A percentile compares a stretch with the other conserved stretches of the same genome.
These are phyloP conservation scores for Drosophila willistoni DNA, from an alignment of 1,140 invertebrate species.

Conservation along the genomic window DNA sequence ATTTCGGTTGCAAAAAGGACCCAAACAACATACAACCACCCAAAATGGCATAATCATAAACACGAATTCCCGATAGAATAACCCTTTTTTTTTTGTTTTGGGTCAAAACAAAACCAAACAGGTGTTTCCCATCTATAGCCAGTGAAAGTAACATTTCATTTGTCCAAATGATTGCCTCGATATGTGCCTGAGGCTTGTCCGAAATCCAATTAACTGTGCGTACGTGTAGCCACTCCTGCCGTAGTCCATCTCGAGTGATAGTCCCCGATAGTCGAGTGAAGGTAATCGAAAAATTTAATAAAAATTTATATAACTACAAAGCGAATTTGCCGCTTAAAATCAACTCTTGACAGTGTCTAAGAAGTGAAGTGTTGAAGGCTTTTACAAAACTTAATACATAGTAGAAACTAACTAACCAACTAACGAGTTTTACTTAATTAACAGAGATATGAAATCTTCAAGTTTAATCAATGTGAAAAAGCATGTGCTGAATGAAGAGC, in stretches of 20 bases:
- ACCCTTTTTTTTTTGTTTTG: conserved; percentile 29
- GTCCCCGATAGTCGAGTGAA: conserved; percentile 23
- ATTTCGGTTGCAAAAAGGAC: conserved; percentile 31
- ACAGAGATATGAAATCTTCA: not conserved
- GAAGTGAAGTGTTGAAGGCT: conserved; percentile 30
- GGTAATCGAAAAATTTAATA: conserved; percentile 20
- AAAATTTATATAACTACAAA: conserved; percentile 44
- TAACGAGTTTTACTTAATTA: conserved; percentile 2
- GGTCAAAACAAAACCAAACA: conserved; percentile 2
- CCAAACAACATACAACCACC: conserved; percentile 11
- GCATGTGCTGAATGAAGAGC: not conserved
- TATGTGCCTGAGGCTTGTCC: not conserved
- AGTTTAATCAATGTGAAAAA: not conserved
- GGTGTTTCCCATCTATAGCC: conserved; percentile 6
- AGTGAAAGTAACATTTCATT: conserved; percentile 39
- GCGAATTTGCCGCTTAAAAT: conserved; percentile 27
- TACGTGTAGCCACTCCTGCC: conserved; percentile 14
- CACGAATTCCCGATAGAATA: conserved; percentile 32
- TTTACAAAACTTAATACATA: conserved; percentile 2
- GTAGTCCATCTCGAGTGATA: conserved; percentile 32
- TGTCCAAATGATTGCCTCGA: conserved; percentile 6
- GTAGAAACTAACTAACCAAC: conserved; percentile 1
- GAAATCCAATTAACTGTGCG: not conserved
- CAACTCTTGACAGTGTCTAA: conserved; percentile 35
- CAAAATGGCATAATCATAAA: conserved; percentile 35